These are phyloP conservation scores for Drosophila carrolli DNA, from an alignment of 1,140 invertebrate species.

Conservation along the genomic window DNA sequence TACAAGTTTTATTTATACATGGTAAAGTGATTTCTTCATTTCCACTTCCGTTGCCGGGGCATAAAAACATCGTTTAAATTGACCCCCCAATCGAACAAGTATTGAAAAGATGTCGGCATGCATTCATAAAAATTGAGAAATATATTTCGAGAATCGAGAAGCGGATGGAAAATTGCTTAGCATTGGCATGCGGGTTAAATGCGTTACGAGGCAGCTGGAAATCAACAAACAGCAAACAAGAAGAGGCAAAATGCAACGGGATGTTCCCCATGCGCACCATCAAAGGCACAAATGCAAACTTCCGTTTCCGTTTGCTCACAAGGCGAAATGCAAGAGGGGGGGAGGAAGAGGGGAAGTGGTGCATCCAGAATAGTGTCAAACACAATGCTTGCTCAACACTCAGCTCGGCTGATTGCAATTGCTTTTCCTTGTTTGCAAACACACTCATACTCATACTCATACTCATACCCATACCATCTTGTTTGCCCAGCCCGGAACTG, in stretches of 20 bases:
- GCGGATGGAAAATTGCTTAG: constrained; percentile 55
- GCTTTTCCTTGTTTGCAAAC: constrained; percentile 72
- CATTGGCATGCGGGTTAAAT: constrained; percentile 53
- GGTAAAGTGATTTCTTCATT: background rate
- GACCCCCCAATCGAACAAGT: constrained; percentile 36
- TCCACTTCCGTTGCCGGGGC: constrained; percentile 3
- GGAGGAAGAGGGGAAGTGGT: background rate
- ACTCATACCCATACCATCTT: constrained; percentile 23
- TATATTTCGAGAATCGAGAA: constrained; percentile 24
- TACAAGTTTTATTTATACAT: too few relatives aligned
- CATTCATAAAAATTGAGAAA: constrained; percentile 35
- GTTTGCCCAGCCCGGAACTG: constrained; percentile 47
- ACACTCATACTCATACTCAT: constrained; percentile 29
- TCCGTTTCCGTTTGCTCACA: constrained; percentile 71
- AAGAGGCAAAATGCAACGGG: constrained; percentile 29
- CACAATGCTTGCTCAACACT: constrained; percentile 82
- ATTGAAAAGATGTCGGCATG: constrained; percentile 53
- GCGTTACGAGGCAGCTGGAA: constrained; percentile 40
- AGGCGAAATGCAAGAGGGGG: background rate
- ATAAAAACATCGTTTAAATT: constrained; percentile 15
- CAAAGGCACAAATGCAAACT: constrained; percentile 77
- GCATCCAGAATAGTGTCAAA: constrained; percentile 59
- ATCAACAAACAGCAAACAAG: constrained; percentile 48
- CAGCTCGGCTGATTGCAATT: constrained; percentile 76
- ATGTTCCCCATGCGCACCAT: constrained; percentile 58